These are phyloP conservation scores for Melanotaenia nigrans DNA, from an alignment of 2,797 vertebrate genomes.

Conservation along the genomic window DNA sequence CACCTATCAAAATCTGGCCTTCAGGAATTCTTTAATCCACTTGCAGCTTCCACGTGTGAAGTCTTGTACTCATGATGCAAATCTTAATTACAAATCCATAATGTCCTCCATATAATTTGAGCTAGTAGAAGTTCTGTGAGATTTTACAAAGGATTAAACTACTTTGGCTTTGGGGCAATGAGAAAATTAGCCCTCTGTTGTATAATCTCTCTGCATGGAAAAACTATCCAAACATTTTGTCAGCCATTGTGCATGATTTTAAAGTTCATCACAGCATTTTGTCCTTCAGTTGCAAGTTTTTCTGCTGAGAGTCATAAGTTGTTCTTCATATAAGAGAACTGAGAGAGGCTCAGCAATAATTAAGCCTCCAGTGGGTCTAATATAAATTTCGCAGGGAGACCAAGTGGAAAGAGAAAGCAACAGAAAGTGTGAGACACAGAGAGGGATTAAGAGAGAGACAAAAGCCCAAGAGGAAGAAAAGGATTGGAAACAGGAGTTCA, in stretches of 20 bases:
- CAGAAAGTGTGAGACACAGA: constrained; percentile 39
- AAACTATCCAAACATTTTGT: constrained; percentile 64
- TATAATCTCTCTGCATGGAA: constrained; percentile 45
- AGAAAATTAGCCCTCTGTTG: constrained; percentile 55
- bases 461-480: constrained; percentile 67
- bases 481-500: constrained; percentile 57
- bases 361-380: constrained; percentile 77
- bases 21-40: constrained; percentile 7
- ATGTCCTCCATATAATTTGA: constrained; percentile 37
- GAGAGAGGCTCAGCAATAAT: constrained; percentile 73
- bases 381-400: constrained; percentile 74
- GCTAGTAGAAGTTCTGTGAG: constrained; percentile 26
- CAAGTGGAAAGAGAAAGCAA: constrained; percentile 46
- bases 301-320: constrained; percentile 66
- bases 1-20: background rate
- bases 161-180: constrained; percentile 50
- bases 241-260: constrained; percentile 60
- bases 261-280: constrained; percentile 68
- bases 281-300: constrained; percentile 68
- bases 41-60: constrained; percentile 7
- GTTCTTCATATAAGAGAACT: constrained; percentile 63
- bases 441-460: constrained; percentile 72
- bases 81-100: constrained; percentile 56
- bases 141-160: constrained; percentile 34
- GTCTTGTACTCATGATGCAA: background rate